Percentiles rank a stretch among this genome's conserved stretches.
These are phyloP conservation scores for Phasia obesa DNA, from an alignment of 2,888 invertebrate species.

Conservation along the genomic window DNA sequence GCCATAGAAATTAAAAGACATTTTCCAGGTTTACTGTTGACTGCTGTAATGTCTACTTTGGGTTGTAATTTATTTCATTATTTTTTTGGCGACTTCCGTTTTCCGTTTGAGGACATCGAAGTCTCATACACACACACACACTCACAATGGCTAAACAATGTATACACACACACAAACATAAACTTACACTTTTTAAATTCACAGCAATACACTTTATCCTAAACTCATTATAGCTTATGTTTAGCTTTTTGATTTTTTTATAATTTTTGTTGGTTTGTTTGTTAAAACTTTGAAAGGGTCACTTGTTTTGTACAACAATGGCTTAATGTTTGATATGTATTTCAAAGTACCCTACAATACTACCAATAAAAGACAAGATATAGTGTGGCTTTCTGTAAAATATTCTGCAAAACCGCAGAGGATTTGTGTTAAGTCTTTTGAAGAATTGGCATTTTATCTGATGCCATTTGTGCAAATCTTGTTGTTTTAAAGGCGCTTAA, in stretches of 20 bases:
- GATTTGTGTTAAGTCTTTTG: no score
- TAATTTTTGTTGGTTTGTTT: constrained; percentile 3
- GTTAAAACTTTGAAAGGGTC: constrained; percentile 45
- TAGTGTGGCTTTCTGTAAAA: no score
- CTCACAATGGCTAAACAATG: neutral
- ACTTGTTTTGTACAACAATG: constrained; percentile 31
- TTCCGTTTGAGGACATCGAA: constrained; percentile 52
- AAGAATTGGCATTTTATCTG: no score
- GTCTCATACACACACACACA: constrained; percentile 32
- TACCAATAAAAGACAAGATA: no score
- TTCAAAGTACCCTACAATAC: neutral
- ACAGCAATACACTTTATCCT: constrained; percentile 62
- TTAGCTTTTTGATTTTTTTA: constrained; percentile 4
- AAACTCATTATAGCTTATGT: constrained; percentile 68
- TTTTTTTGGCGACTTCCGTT: constrained; percentile 74
- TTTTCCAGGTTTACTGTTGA: constrained; percentile 26
- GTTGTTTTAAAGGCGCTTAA: no score
- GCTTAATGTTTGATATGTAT: neutral
- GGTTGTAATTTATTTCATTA: constrained; percentile 72
- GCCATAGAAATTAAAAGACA: constrained; percentile 27
- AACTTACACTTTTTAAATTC: constrained; percentile 1
- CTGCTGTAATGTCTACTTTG: constrained; percentile 59
- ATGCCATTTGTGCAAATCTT: no score
- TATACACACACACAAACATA: neutral
- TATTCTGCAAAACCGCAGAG: no score